Conservation (phyloP, 2,797 vertebrate genomes). For the Emydoidea blandingii region DNA sequence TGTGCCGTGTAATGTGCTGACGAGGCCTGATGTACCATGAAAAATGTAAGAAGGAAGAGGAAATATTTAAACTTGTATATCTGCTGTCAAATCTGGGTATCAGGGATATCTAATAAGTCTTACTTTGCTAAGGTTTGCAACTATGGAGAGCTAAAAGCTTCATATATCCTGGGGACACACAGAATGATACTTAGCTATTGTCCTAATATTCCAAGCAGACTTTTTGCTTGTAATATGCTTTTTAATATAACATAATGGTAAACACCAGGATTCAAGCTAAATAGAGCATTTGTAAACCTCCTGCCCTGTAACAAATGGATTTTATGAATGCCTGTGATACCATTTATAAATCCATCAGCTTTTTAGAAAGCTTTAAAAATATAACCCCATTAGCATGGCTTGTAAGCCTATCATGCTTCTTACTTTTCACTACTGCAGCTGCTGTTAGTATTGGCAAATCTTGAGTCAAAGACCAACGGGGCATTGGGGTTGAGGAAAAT, state of each 20-base stretch:
- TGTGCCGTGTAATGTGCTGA: slow-evolving; percentile 10
- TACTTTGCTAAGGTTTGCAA: background rate
- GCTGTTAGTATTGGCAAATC: background rate
- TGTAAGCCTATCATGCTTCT: background rate
- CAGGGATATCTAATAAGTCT: slow-evolving; percentile 22
- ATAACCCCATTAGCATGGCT: background rate
- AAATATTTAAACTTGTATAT: slow-evolving; percentile 46
- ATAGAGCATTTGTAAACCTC: slow-evolving; percentile 29
- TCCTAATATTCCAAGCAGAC: background rate
- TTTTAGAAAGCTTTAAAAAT: background rate
- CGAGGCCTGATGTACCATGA: background rate
- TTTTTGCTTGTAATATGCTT: slow-evolving; percentile 20
- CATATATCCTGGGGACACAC: background rate
- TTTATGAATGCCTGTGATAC: background rate
- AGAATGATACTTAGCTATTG: background rate
- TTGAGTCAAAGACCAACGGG: background rate
- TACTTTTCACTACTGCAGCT: background rate
- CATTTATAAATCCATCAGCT: background rate
- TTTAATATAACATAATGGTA: slow-evolving; percentile 23
- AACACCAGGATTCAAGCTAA: background rate
- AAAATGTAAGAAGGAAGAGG: background rate
- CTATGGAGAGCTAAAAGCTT: slow-evolving; percentile 37
- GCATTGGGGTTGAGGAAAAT: background rate
- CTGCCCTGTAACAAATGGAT: slow-evolving; percentile 19
- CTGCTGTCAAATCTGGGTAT: slow-evolving; percentile 30